A percentile compares a stretch with the other conserved stretches of the same genome.
These are phyloP conservation scores for Zaprionus capensis DNA, from an alignment of 1,140 invertebrate genomes.

Conservation along the genomic window DNA sequence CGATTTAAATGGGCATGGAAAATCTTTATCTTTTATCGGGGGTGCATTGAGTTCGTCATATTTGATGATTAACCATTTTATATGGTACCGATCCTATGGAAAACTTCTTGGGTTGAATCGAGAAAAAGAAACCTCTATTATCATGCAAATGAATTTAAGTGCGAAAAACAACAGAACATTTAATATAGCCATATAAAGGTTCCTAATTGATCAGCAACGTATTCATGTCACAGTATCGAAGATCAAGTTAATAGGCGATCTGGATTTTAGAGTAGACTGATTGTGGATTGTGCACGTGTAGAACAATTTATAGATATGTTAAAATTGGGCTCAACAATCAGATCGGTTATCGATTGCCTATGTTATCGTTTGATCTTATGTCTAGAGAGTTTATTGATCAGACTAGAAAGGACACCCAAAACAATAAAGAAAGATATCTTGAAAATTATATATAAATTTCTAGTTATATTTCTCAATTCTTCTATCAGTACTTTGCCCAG, in stretches of 20 bases:
- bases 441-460: too few relatives aligned
- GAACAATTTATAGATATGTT: background rate
- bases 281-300: background rate
- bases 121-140: constrained; percentile 46
- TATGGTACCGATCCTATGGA: background rate
- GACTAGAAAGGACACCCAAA: background rate
- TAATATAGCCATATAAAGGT: constrained; percentile 71
- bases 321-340: background rate
- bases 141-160: constrained; percentile 74
- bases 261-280: background rate
- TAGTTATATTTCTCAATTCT: background rate
- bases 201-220: constrained; percentile 64
- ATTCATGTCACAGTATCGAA: background rate
- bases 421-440: too few relatives aligned
- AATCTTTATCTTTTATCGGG: background rate
- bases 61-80: background rate
- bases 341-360: background rate
- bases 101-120: background rate
- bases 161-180: constrained; percentile 74
- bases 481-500: background rate
- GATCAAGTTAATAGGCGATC: constrained; percentile 31
- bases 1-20: background rate
- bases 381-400: background rate
- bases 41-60: background rate
- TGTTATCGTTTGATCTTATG: background rate